These are phyloP conservation scores for Cosmia trapezina DNA, from an alignment of 2,888 invertebrate genomes.

Conservation along the genomic window DNA sequence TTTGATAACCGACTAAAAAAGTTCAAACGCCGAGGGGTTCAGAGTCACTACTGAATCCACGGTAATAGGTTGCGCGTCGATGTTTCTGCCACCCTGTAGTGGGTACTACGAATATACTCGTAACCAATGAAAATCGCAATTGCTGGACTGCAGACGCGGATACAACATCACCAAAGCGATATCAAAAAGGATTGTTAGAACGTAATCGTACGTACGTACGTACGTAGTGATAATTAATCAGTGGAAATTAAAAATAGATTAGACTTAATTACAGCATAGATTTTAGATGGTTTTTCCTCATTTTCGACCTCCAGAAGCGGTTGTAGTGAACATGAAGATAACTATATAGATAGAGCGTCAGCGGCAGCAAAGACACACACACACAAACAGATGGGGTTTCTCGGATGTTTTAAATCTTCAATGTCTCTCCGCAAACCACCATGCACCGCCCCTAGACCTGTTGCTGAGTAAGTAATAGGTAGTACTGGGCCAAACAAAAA, in stretches of 20 bases:
- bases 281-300: not conserved
- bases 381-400: not conserved
- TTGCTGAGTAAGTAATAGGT: not conserved
- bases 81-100: too few species aligned
- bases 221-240: not conserved
- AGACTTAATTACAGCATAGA: not conserved
- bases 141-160: not conserved
- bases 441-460: not conserved
- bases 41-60: too few species aligned
- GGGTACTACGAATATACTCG: too few species aligned
- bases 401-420: not conserved
- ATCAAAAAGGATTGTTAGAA: not conserved
- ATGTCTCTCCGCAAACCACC: not conserved
- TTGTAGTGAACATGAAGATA: not conserved
- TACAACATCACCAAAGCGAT: not conserved
- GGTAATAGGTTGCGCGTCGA: too few species aligned
- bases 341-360: too few species aligned
- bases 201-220: not conserved
- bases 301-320: not conserved
- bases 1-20: too few species aligned
- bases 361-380: not conserved
- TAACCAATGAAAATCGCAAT: constrained; percentile 7
- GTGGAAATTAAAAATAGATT: not conserved
- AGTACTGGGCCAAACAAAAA: not conserved
- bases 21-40: too few species aligned